Percentiles rank a stretch among this genome's conserved stretches.
Evolutionary conservation across 2,113 vertebrate genomes (phyloP).

Genomic region (Aegypius monachus): DNA sequence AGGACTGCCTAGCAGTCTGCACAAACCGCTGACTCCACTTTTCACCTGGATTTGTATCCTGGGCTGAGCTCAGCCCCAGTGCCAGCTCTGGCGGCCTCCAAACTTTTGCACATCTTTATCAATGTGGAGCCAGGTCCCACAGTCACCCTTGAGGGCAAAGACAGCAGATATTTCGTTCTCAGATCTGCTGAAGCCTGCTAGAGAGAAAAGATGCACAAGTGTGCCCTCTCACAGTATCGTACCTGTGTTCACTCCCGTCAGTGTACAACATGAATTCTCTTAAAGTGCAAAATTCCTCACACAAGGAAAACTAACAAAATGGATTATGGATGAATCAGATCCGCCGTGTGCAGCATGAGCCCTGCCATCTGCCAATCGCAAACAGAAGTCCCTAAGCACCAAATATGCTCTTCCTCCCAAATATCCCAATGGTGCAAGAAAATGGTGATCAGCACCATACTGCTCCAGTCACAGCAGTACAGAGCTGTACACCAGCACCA

Average conservation of each 20-base stretch:
- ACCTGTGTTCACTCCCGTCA: neutral
- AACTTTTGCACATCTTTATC: neutral
- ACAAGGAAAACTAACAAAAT: neutral
- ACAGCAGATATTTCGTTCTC: neutral
- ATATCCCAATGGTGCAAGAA: neutral
- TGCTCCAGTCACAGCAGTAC: neutral
- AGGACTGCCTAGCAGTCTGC: neutral
- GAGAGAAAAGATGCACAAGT: neutral
- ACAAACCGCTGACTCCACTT: neutral
- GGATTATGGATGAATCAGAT: neutral
- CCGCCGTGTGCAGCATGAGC: neutral
- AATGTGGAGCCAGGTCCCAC: neutral
- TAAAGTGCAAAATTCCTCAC: neutral
- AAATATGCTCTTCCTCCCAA: neutral
- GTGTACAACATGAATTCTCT: neutral
- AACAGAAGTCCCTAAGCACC: neutral
- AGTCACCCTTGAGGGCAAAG: neutral
- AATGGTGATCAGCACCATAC: neutral
- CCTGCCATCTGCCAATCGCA: neutral
- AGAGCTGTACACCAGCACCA: neutral
- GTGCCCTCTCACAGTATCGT: rapidly evolving
- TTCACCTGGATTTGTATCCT: neutral
- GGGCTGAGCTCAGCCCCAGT: neutral
- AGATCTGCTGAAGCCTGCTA: neutral
- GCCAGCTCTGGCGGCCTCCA: neutral